These are phyloP conservation scores for Spodoptera exigua DNA, from an alignment of 2,888 invertebrate genomes.

Conservation along the genomic window DNA sequence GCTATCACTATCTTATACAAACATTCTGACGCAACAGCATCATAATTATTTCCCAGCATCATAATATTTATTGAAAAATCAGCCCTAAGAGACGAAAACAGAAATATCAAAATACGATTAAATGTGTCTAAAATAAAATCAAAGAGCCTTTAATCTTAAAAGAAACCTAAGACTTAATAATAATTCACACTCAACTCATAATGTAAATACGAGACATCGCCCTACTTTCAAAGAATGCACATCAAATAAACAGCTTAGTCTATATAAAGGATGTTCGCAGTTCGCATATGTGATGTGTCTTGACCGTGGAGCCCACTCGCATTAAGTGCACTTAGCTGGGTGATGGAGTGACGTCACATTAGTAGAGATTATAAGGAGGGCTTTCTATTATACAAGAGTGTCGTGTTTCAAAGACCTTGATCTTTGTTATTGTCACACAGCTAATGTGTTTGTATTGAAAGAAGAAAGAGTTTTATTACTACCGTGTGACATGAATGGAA, in stretches of 20 bases:
- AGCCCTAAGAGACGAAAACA: too few species aligned
- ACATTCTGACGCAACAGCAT: too few species aligned
- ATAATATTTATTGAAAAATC: too few species aligned
- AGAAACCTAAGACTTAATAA: too few species aligned
- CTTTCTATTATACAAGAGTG: slow-evolving; percentile 2
- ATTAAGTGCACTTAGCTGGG: slow-evolving; percentile 19
- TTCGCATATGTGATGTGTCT: neutral
- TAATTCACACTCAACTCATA: neutral
- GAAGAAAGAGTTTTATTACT: too few species aligned
- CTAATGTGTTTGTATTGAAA: too few species aligned
- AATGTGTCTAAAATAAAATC: too few species aligned
- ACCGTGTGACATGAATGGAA: too few species aligned
- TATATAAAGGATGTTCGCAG: neutral
- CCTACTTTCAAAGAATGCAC: slow-evolving; percentile 7
- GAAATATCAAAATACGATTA: too few species aligned
- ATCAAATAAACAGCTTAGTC: slow-evolving; percentile 18
- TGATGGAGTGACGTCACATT: slow-evolving; percentile 5
- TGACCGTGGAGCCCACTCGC: slow-evolving; percentile 4
- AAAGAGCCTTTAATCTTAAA: too few species aligned
- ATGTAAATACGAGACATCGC: neutral
- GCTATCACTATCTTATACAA: too few species aligned
- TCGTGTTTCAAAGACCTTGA: slow-evolving; percentile 1
- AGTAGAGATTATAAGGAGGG: slow-evolving; percentile 7
- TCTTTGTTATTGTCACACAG: slow-evolving; percentile 9
- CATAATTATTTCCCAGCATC: too few species aligned